Evolutionary conservation across 23 tunicate genomes (phyloP).

Genomic region (Clavelina lepadiformis): DNA sequence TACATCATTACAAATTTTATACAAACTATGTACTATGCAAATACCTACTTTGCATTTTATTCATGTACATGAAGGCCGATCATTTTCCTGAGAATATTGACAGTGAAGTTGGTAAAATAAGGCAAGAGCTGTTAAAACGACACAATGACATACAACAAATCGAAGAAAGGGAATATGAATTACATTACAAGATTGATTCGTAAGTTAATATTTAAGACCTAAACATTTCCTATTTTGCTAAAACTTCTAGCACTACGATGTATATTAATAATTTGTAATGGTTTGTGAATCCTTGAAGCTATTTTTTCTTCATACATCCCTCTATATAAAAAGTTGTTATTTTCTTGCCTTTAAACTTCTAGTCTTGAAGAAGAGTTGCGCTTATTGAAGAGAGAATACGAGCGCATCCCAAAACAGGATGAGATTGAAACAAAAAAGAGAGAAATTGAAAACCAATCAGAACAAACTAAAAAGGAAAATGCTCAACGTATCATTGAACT

Average conservation of each 20-base stretch:
- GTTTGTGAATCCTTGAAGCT: background rate
- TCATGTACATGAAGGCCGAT: conserved; percentile 94
- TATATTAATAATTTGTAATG: background rate
- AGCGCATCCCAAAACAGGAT: conserved; percentile 77
- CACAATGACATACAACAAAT: conserved; percentile 83
- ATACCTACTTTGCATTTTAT: too few species aligned
- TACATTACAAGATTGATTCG: conserved; percentile 73
- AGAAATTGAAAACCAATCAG: conserved; percentile 67
- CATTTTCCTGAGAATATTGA: conserved; percentile 90
- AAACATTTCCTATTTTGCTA: background rate
- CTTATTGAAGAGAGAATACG: conserved; percentile 71
- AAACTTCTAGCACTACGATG: background rate
- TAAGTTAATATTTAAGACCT: conserved; percentile 21
- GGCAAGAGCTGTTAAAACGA: conserved; percentile 83
- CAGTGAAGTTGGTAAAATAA: conserved; percentile 75
- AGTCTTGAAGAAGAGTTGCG: conserved; percentile 35
- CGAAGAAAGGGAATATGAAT: conserved; percentile 82
- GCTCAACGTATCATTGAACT: conserved; percentile 73
- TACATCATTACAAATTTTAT: too few species aligned
- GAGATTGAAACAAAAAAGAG: conserved; percentile 72
- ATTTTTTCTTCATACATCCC: background rate
- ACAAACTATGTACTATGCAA: too few species aligned
- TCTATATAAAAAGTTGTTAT: too few species aligned
- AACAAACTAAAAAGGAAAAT: conserved; percentile 71
- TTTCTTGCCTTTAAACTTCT: too few species aligned